phyloP scores from a whole-genome alignment of 2,113 vertebrate species.

The Ictalurus punctatus region DNA sequence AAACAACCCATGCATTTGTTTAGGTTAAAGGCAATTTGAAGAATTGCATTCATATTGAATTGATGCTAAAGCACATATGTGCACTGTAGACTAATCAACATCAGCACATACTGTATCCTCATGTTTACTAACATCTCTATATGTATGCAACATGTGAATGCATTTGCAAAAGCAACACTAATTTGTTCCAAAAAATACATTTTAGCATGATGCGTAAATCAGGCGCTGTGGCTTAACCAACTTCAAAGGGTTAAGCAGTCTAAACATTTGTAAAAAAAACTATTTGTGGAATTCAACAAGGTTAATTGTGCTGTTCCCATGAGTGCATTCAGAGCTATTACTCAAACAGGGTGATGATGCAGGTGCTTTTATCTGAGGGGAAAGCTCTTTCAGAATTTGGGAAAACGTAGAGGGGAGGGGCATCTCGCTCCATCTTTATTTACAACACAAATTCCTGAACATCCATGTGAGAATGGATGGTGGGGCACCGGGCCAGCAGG shows the following conservation, averaged over 20 bases:
- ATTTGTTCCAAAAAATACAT: constrained; percentile 25
- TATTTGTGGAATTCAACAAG: constrained; percentile 60
- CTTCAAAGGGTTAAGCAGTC: constrained; percentile 59
- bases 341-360: constrained; percentile 57
- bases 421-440: constrained; percentile 38
- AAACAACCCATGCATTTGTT: background rate
- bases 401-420: background rate
- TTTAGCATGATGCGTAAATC: constrained; percentile 11
- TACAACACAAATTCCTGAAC: constrained; percentile 47
- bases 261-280: constrained; percentile 60
- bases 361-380: constrained; percentile 46
- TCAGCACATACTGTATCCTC: background rate
- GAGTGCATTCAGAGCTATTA: constrained; percentile 57
- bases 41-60: background rate
- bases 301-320: constrained; percentile 61
- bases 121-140: background rate
- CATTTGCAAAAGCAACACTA: background rate
- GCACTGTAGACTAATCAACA: background rate
- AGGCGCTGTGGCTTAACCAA: constrained; percentile 49
- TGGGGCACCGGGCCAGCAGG: constrained; percentile 21
- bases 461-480: constrained; percentile 39
- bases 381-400: constrained; percentile 34
- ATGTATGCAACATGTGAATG: background rate
- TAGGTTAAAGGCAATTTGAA: background rate
- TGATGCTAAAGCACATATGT: background rate